Percentiles rank a stretch among this genome's conserved stretches.
phyloP scores from a whole-genome alignment of 2,797 vertebrate genomes.

The Chiloscyllium punctatum region DNA sequence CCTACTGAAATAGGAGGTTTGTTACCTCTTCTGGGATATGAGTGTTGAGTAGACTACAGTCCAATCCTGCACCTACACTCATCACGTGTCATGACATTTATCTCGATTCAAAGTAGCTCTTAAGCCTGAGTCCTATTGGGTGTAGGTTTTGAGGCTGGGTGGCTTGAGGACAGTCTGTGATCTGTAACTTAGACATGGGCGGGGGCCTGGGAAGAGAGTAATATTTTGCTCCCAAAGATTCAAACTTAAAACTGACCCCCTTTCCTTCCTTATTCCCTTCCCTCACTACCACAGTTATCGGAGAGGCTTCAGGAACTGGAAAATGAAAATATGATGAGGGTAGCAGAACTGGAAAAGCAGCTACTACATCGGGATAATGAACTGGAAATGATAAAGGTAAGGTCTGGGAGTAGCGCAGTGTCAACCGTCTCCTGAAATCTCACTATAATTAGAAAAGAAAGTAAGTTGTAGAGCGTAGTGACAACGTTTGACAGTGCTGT shows the following conservation, averaged over 20 bases:
- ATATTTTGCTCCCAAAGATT: background rate
- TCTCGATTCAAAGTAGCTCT: background rate
- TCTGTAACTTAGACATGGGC: background rate
- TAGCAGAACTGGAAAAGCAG: conserved; percentile 88
- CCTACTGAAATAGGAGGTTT: no score
- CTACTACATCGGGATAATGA: conserved; percentile 90
- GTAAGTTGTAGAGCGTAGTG: background rate
- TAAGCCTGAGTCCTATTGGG: no score
- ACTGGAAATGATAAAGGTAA: conserved; percentile 75
- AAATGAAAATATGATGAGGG: conserved; percentile 95
- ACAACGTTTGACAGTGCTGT: background rate
- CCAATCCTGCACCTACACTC: background rate
- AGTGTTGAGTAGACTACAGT: background rate
- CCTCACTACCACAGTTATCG: conserved; percentile 64
- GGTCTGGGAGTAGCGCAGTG: conserved; percentile 4
- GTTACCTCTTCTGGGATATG: background rate
- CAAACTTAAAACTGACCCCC: background rate
- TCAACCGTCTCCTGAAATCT: background rate
- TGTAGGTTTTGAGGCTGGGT: background rate
- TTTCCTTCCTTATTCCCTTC: background rate
- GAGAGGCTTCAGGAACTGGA: conserved; percentile 94
- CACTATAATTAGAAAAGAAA: background rate
- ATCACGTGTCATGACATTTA: background rate
- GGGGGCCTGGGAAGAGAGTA: background rate
- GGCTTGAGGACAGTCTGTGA: background rate